Percentiles rank a stretch among this genome's conserved stretches.
Evolutionary conservation across 64 coral and sea anemone species (phyloP).

Genomic region (Montipora sp.): DNA sequence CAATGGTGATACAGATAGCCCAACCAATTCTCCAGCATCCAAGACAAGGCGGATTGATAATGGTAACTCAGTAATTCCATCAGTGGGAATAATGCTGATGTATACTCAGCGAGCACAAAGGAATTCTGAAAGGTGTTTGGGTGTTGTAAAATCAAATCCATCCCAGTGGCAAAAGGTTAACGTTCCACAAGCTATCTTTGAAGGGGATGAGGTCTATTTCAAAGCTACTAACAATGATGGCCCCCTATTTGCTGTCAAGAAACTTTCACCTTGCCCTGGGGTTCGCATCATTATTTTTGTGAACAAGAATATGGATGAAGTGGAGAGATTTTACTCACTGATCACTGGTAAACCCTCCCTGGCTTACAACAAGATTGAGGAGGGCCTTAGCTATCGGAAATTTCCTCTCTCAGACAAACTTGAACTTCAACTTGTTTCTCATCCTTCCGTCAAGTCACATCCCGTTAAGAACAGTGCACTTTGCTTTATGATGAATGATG

Average conservation of each 20-base stretch:
- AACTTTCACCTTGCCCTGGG: constrained; percentile 79
- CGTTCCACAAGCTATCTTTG: constrained; percentile 74
- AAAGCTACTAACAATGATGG: constrained; percentile 38
- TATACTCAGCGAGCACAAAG: constrained; percentile 79
- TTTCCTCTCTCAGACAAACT: constrained; percentile 87
- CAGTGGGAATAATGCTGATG: constrained; percentile 82
- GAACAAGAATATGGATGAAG: constrained; percentile 83
- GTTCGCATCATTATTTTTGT: constrained; percentile 82
- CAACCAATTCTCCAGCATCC: constrained; percentile 59
- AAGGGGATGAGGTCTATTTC: constrained; percentile 77
- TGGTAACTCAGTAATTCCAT: constrained; percentile 30
- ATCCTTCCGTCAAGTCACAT: constrained; percentile 66
- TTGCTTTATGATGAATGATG: constrained; percentile 79
- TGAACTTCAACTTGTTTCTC: constrained; percentile 83
- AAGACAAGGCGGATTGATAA: constrained; percentile 67
- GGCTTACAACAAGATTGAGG: constrained; percentile 83
- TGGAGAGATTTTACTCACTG: constrained; percentile 85
- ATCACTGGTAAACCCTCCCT: constrained; percentile 85
- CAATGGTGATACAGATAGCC: constrained; percentile 36
- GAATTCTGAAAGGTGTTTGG: constrained; percentile 72
- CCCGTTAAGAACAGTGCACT: constrained; percentile 67
- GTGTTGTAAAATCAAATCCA: constrained; percentile 49
- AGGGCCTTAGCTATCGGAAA: constrained; percentile 77
- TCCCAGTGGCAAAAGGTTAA: constrained; percentile 53
- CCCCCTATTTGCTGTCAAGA: constrained; percentile 62